Conservation (phyloP, 2,113 vertebrate genomes). For the Eulemur macaco region DNA sequence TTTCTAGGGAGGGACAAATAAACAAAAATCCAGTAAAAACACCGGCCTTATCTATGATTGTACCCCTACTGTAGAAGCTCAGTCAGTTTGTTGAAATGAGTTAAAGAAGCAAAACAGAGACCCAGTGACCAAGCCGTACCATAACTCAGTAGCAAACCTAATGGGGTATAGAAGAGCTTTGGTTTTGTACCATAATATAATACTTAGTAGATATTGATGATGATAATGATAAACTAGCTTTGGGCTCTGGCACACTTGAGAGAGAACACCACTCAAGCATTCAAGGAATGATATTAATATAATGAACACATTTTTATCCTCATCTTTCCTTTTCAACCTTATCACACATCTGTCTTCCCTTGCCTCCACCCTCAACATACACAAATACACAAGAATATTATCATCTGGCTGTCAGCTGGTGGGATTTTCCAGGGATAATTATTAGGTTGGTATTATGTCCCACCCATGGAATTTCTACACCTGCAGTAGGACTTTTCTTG, state of each 20-base stretch:
- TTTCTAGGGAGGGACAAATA: background rate
- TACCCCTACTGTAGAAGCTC: background rate
- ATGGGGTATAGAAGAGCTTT: background rate
- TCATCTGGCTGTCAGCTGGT: background rate
- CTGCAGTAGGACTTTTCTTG: background rate
- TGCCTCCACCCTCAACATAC: no score
- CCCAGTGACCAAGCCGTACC: background rate
- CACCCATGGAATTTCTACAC: rapidly evolving
- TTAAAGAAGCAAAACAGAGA: background rate
- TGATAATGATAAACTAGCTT: background rate
- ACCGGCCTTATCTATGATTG: background rate
- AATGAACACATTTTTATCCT: background rate
- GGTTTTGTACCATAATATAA: background rate
- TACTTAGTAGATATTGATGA: background rate
- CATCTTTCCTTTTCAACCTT: background rate
- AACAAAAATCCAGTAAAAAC: background rate
- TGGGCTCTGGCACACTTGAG: background rate
- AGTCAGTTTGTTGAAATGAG: background rate
- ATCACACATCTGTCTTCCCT: background rate
- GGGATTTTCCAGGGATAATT: background rate
- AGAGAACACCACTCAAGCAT: background rate
- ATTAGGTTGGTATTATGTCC: background rate
- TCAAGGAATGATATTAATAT: background rate
- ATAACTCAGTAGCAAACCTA: background rate
- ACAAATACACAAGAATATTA: background rate